Evolutionary conservation across 2,797 vertebrate species (phyloP).

Genomic region (Syncerus caffer): DNA sequence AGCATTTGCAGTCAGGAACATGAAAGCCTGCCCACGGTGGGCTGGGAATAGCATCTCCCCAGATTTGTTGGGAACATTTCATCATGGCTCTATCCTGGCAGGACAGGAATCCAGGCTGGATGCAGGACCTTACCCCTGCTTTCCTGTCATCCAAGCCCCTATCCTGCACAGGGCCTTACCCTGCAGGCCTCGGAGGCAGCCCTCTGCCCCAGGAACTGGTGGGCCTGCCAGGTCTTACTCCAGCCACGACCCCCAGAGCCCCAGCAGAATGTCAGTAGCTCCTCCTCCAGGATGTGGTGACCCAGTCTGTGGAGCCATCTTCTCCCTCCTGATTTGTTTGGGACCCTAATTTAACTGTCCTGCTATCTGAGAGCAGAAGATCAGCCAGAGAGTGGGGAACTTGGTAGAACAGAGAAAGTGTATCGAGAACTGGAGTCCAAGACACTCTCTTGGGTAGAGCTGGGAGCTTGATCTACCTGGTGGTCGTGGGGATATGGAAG

Average conservation of each 20-base stretch:
- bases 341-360: too few species aligned
- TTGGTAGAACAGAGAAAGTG: not conserved
- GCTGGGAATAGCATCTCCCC: not conserved
- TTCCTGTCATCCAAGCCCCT: too few species aligned
- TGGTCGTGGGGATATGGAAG: not conserved
- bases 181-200: not conserved
- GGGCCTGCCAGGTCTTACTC: not conserved
- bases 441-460: not conserved
- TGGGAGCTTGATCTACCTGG: not conserved
- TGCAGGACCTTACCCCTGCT: too few species aligned
- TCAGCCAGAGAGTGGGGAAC: not conserved
- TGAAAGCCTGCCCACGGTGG: rapidly evolving
- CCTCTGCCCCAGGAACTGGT: rapidly evolving
- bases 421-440: rapidly evolving
- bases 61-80: not conserved
- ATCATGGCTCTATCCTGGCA: not conserved
- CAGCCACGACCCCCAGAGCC: not conserved
- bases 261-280: not conserved
- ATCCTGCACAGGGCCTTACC: rapidly evolving
- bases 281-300: not conserved
- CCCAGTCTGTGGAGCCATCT: not conserved
- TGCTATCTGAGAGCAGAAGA: not conserved
- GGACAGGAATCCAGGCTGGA: not conserved
- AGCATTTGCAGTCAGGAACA: not conserved
- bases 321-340: not conserved